A percentile compares a stretch with the other conserved stretches of the same genome.
These are phyloP conservation scores for Coronaproctus castanopsis DNA, from an alignment of 2,888 invertebrate species.

Conservation along the genomic window DNA sequence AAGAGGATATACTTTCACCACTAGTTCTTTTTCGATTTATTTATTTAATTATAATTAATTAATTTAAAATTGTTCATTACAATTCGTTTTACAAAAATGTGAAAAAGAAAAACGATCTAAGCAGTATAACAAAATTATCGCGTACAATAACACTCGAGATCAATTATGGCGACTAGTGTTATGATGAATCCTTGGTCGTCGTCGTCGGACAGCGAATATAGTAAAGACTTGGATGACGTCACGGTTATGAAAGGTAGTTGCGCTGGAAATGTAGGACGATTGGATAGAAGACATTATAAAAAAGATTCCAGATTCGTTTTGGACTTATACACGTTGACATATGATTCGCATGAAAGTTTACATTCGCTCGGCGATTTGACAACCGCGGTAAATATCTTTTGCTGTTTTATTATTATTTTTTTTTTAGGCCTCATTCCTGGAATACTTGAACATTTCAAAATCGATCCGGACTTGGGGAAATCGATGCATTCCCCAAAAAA, in stretches of 20 bases:
- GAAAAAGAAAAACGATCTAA: too few species aligned
- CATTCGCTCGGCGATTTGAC: slow-evolving; percentile 41
- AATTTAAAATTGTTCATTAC: too few species aligned
- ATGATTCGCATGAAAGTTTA: slow-evolving; percentile 57
- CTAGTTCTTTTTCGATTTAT: too few species aligned
- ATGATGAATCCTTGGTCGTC: not conserved
- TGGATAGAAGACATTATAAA: slow-evolving; percentile 50
- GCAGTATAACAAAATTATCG: too few species aligned
- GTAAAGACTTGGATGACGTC: not conserved
- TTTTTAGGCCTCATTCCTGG: slow-evolving; percentile 31
- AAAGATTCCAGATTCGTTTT: slow-evolving; percentile 64
- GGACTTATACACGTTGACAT: slow-evolving; percentile 68
- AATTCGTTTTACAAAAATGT: too few species aligned
- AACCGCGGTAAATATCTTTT: slow-evolving; percentile 7
- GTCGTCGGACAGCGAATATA: too few species aligned
- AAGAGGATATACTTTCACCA: too few species aligned
- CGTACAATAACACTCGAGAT: too few species aligned
- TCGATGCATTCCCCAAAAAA: not conserved
- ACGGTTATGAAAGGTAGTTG: too few species aligned
- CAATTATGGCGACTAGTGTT: not conserved
- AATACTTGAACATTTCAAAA: not conserved
- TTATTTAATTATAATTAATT: too few species aligned
- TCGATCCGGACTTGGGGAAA: not conserved
- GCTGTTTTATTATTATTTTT: too few species aligned
- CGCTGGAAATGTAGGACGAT: slow-evolving; percentile 10